phyloP scores from a whole-genome alignment of 2,888 invertebrate species.

The Andrena hattorfiana region DNA sequence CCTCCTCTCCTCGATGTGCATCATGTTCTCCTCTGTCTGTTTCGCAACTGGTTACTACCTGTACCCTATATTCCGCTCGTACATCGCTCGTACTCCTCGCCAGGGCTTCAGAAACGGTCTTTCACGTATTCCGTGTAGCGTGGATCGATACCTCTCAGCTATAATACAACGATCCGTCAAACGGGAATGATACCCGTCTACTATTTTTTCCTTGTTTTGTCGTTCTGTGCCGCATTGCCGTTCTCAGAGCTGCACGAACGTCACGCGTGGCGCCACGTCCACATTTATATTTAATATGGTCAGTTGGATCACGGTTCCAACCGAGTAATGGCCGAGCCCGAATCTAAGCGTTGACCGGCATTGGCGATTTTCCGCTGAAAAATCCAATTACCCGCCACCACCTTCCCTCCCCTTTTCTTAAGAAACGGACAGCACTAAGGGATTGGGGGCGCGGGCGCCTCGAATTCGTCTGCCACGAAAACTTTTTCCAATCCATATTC shows the following conservation, averaged over 20 bases:
- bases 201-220: conserved; percentile 17
- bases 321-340: not conserved
- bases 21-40: not conserved
- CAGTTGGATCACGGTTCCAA: conserved; percentile 9
- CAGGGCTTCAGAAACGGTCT: not conserved
- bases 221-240: conserved; percentile 8
- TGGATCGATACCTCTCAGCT: conserved; percentile 22
- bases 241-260: conserved; percentile 28
- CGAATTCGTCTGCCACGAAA: not conserved
- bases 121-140: not conserved
- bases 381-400: too few relatives aligned
- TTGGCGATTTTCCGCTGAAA: too few relatives aligned
- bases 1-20: not conserved
- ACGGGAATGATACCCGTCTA: conserved; percentile 10
- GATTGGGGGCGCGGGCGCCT: too few relatives aligned
- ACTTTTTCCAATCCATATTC: conserved; percentile 1
- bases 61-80: not conserved
- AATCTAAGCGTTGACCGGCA: too few relatives aligned
- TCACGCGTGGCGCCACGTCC: conserved; percentile 10
- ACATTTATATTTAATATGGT: conserved; percentile 20
- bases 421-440: too few relatives aligned
- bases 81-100: not conserved
- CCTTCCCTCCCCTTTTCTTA: too few relatives aligned
- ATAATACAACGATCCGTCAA: conserved; percentile 25
- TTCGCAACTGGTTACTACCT: conserved; percentile 8